Percentiles rank a stretch among this genome's conserved stretches.
Conservation (phyloP, 2,888 invertebrate genomes). For the Laothoe populi region DNA sequence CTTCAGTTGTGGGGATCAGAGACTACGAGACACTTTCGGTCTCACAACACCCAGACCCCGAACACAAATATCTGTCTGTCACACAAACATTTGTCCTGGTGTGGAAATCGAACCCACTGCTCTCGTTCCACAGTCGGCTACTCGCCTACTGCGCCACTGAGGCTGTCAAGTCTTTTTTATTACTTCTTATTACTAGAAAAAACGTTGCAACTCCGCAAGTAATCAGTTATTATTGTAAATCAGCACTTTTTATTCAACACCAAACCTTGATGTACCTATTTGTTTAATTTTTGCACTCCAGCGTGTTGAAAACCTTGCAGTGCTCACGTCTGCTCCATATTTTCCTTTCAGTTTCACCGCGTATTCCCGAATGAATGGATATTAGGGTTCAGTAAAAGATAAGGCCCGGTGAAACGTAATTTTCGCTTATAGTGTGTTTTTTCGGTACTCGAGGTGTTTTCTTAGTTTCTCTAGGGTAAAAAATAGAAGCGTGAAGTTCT, state of each 20-base stretch:
- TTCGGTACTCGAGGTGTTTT: neutral
- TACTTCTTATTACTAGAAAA: neutral
- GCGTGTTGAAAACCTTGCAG: constrained; percentile 12
- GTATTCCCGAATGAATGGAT: constrained; percentile 24
- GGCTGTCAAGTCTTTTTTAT: no score
- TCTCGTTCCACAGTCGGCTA: no score
- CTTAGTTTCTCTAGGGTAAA: no score
- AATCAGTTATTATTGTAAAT: neutral
- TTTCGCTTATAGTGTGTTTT: neutral
- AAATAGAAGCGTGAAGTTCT: no score
- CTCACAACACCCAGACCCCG: no score
- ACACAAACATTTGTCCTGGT: no score
- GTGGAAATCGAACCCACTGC: no score
- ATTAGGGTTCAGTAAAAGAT: constrained; percentile 16
- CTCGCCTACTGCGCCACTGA: no score
- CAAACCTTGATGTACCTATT: neutral
- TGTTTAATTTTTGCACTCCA: constrained; percentile 20
- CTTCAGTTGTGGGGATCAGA: no score
- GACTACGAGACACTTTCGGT: no score
- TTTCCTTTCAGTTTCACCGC: constrained; percentile 22
- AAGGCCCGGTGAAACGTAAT: neutral
- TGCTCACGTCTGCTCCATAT: constrained; percentile 24
- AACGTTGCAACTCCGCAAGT: neutral
- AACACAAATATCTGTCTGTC: no score
- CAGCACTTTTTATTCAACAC: neutral